Evolutionary conservation across 2,797 vertebrate species (phyloP).

Genomic region (Linurgus olivaceus): DNA sequence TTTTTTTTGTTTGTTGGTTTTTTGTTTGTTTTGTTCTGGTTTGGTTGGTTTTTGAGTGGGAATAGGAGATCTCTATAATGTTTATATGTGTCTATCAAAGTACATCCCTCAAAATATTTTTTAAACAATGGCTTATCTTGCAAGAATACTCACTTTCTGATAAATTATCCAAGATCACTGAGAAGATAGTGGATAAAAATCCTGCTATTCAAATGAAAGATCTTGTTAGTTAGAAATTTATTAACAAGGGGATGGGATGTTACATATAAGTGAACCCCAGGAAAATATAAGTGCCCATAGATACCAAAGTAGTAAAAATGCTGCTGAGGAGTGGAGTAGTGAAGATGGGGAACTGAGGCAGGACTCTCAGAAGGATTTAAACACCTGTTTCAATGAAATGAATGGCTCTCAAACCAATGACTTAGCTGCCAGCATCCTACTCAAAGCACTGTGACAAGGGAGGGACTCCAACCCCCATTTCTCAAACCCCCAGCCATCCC

Average conservation of each 20-base stretch:
- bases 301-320: not conserved
- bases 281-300: not conserved
- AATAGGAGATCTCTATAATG: not conserved
- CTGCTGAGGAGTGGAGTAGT: not conserved
- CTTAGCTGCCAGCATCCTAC: rapidly evolving
- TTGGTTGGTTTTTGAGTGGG: not conserved
- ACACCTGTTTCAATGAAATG: not conserved
- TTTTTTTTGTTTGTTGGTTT: not conserved
- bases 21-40: not conserved
- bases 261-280: not conserved
- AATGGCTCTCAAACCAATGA: not conserved
- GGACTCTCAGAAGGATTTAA: not conserved
- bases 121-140: not conserved
- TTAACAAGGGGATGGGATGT: not conserved
- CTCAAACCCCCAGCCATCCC: not conserved
- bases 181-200: not conserved
- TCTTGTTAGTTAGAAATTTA: not conserved
- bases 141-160: not conserved
- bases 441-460: not conserved
- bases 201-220: not conserved
- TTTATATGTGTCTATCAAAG: not conserved
- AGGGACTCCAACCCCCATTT: not conserved
- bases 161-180: not conserved
- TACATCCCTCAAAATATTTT: not conserved
- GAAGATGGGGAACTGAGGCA: not conserved